A percentile compares a stretch with the other conserved stretches of the same genome.
These are phyloP conservation scores for Hydractinia echinata DNA, from an alignment of 30 jellyfish, hydroid and myxozoan species.

Conservation along the genomic window DNA sequence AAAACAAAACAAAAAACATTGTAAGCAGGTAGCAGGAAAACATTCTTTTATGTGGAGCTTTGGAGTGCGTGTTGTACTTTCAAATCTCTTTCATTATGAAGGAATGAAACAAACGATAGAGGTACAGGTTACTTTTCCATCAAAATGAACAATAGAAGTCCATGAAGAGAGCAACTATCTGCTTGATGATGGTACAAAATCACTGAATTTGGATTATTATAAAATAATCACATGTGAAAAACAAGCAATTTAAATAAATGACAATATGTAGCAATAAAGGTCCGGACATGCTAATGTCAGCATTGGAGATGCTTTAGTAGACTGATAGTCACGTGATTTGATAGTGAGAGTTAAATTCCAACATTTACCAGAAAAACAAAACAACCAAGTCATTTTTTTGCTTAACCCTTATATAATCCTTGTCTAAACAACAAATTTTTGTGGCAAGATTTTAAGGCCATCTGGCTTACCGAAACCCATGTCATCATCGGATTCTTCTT, in stretches of 20 bases:
- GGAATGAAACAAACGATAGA: conserved; percentile 18
- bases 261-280: not conserved
- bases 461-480: conserved; percentile 87
- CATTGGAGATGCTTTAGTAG: no score
- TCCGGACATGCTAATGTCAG: no score
- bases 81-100: not conserved
- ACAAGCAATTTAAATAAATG: not conserved
- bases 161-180: conserved; percentile 5
- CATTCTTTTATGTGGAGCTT: not conserved
- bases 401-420: no score
- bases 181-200: conserved; percentile 19
- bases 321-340: no score
- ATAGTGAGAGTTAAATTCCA: no score
- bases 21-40: not conserved
- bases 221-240: not conserved
- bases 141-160: conserved; percentile 26
- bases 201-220: not conserved
- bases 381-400: no score
- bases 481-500: conserved; percentile 94
- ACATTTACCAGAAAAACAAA: no score
- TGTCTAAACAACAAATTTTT: no score
- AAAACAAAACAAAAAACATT: not conserved
- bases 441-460: not conserved
- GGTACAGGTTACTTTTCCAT: conserved; percentile 1
- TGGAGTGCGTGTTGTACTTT: not conserved